These are phyloP conservation scores for Cyanoliseus patagonus DNA, from an alignment of 2,113 vertebrate genomes.

Conservation along the genomic window DNA sequence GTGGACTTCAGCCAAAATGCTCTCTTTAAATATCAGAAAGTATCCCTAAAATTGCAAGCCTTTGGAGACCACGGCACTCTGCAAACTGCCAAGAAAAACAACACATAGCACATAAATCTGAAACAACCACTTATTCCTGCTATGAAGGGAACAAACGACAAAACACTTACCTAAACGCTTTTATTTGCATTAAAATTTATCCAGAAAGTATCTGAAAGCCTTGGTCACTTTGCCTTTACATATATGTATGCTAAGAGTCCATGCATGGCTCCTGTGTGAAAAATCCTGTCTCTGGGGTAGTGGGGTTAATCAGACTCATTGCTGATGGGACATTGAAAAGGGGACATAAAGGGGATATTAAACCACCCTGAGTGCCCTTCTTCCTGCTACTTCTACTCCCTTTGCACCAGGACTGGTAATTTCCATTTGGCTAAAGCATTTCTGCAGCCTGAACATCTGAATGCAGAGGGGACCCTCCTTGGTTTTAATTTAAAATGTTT, in stretches of 20 bases:
- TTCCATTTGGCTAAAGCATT: neutral
- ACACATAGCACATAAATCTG: constrained; percentile 19
- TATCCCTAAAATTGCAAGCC: constrained; percentile 49
- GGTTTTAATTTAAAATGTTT: neutral
- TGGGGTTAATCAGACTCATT: neutral
- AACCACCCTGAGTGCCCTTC: neutral
- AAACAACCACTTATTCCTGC: constrained; percentile 42
- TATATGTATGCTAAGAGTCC: neutral
- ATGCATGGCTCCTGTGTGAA: accelerated
- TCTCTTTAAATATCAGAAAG: constrained; percentile 56
- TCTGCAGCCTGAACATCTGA: neutral
- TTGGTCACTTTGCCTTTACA: accelerated
- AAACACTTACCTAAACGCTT: constrained; percentile 43
- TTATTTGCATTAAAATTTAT: constrained; percentile 9
- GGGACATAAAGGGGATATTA: neutral
- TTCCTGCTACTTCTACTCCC: neutral
- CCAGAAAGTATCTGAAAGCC: neutral
- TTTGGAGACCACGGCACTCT: neutral
- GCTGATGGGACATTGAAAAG: neutral
- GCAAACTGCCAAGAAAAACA: constrained; percentile 47
- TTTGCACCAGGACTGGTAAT: neutral
- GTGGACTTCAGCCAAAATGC: constrained; percentile 46
- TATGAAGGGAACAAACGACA: constrained; percentile 28
- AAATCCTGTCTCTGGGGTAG: neutral
- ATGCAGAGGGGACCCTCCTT: neutral